Percentiles rank a stretch among this genome's conserved stretches.
Evolutionary conservation across 2,797 vertebrate species (phyloP).

Genomic region (Podarcis lilfordi): DNA sequence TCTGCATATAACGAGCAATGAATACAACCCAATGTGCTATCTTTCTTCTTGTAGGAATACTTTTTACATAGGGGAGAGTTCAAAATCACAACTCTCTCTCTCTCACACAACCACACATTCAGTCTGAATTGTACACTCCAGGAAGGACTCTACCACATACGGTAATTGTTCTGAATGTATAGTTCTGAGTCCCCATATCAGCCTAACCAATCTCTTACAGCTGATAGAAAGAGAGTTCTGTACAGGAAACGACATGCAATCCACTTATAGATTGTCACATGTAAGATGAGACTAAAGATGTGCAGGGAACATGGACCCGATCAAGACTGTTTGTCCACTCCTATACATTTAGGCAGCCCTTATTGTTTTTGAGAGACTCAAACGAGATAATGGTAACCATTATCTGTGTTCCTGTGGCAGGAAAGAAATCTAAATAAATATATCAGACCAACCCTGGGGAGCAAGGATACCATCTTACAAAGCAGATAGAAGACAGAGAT

Average conservation of each 20-base stretch:
- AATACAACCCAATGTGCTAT: no score
- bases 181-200: background rate
- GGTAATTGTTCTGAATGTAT: background rate
- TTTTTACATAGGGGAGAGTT: no score
- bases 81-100: background rate
- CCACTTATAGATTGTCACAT: no score
- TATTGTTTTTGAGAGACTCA: background rate
- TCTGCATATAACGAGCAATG: no score
- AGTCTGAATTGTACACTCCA: background rate
- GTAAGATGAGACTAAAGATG: background rate
- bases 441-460: background rate
- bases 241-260: no score
- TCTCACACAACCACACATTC: background rate
- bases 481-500: background rate
- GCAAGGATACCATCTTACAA: background rate
- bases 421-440: background rate
- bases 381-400: background rate
- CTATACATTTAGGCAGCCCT: background rate
- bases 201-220: background rate
- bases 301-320: no score
- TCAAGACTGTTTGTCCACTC: background rate
- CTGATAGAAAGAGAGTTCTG: background rate
- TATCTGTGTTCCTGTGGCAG: background rate
- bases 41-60: no score
- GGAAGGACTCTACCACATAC: background rate